Evolutionary conservation across 2,888 invertebrate species (phyloP).

Genomic region (Bhutanitis thaidina): DNA sequence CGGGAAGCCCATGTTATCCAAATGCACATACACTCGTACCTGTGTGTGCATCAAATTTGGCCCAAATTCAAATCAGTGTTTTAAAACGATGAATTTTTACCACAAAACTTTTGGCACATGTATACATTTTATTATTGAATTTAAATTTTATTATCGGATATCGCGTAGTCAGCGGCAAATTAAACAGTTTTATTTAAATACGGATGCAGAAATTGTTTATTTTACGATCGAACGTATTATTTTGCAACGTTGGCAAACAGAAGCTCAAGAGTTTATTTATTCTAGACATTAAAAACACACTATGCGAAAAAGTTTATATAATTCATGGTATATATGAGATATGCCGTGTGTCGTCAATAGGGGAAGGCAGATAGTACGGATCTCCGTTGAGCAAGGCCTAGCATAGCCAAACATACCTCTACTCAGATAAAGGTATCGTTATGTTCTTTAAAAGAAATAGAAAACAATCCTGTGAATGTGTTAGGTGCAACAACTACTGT

Average conservation of each 20-base stretch:
- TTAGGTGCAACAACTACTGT: no score
- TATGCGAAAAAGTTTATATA: background rate
- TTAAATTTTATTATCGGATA: conserved; percentile 8
- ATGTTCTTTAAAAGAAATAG: no score
- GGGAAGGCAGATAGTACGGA: no score
- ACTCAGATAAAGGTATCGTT: no score
- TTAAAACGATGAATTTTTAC: conserved; percentile 16
- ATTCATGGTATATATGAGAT: no score
- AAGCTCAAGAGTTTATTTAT: background rate
- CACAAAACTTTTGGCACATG: conserved; percentile 14
- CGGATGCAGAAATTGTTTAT: background rate
- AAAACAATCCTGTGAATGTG: no score
- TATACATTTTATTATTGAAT: conserved; percentile 13
- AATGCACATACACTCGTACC: background rate
- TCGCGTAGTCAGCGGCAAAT: background rate
- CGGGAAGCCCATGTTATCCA: conserved; percentile 1
- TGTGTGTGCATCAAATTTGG: conserved; percentile 11
- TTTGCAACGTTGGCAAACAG: background rate
- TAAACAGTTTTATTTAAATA: conserved; percentile 10
- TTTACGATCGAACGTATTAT: background rate
- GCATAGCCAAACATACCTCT: no score
- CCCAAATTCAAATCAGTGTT: conserved; percentile 19
- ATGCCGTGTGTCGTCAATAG: no score
- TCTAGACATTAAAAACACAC: background rate
- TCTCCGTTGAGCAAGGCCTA: no score